Conservation (phyloP, 2,113 vertebrate species). For the Heterotis niloticus region DNA sequence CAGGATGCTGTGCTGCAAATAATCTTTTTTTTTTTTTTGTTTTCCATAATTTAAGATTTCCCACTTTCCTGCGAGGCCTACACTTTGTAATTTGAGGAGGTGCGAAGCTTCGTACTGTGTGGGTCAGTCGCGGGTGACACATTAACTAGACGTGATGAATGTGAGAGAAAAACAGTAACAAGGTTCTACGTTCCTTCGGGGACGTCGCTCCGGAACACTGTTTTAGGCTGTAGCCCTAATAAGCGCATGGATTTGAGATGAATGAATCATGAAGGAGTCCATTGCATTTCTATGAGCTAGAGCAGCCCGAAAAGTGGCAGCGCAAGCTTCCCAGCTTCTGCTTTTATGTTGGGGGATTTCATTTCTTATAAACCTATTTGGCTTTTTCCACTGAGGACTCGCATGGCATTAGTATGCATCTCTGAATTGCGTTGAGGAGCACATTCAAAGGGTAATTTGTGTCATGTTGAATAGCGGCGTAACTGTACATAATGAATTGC, state of each 20-base stretch:
- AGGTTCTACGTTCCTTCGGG: constrained; percentile 4
- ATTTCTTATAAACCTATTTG: not conserved
- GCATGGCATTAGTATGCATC: not conserved
- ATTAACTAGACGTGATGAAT: constrained; percentile 21
- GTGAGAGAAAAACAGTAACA: constrained; percentile 5
- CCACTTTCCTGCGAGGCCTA: not conserved
- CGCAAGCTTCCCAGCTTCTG: not conserved
- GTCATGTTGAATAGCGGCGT: not conserved
- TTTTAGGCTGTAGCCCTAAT: not conserved
- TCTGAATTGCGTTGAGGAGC: not conserved
- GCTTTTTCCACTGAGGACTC: too few relatives aligned
- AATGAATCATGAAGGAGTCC: not conserved
- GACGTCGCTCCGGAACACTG: not conserved
- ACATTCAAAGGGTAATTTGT: not conserved
- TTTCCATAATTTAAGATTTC: not conserved
- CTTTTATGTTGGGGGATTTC: not conserved
- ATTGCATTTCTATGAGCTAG: not conserved
- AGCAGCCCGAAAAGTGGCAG: not conserved
- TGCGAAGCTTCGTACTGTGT: not conserved
- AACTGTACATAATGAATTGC: not conserved
- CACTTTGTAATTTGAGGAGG: not conserved
- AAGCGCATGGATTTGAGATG: not conserved
- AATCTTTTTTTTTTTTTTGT: not conserved
- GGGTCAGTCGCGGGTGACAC: constrained; percentile 6
- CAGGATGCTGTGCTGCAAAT: too few relatives aligned